These are phyloP conservation scores for Nasalis larvatus DNA, from an alignment of 2,113 vertebrate genomes.

Conservation along the genomic window DNA sequence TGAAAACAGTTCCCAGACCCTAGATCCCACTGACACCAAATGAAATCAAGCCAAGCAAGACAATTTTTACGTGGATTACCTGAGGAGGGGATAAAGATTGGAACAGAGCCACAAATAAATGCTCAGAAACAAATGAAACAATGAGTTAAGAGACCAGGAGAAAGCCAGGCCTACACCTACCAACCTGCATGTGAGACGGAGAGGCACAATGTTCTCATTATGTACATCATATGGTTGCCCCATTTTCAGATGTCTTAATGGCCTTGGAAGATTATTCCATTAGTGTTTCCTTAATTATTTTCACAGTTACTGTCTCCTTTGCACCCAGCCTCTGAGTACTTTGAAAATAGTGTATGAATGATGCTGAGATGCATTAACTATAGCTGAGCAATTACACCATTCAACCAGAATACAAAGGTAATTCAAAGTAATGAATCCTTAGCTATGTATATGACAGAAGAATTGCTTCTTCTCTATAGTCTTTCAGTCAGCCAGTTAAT, in stretches of 20 bases:
- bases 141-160: background rate
- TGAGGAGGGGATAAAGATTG: background rate
- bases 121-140: constrained; percentile 11
- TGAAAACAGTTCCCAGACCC: background rate
- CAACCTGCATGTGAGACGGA: background rate
- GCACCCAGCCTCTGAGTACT: background rate
- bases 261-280: background rate
- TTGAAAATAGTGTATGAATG: constrained; percentile 32
- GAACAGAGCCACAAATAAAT: background rate
- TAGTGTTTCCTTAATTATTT: constrained; percentile 32
- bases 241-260: background rate
- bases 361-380: constrained; percentile 43
- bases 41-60: background rate
- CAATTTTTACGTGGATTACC: background rate
- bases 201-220: background rate
- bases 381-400: background rate
- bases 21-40: background rate
- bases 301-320: constrained; percentile 27
- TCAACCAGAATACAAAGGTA: constrained; percentile 2
- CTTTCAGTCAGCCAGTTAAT: background rate
- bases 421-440: constrained; percentile 45
- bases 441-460: background rate
- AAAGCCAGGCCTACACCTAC: background rate
- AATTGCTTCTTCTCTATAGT: background rate
- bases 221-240: background rate